Evolutionary conservation across 2,888 invertebrate species (phyloP).

Genomic region (Aphrophora alni): DNA sequence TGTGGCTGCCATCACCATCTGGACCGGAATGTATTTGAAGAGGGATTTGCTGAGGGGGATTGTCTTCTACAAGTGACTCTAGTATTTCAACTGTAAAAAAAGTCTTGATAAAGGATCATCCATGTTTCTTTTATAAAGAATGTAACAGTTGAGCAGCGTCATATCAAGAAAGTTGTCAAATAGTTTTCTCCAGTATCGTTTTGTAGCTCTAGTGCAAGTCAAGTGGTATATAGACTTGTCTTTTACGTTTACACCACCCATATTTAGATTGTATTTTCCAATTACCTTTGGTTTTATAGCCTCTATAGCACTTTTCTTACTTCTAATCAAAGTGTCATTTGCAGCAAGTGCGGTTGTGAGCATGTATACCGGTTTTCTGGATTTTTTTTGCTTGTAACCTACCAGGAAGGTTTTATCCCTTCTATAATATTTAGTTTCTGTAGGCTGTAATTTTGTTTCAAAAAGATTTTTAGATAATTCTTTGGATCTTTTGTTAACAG

Average conservation of each 20-base stretch:
- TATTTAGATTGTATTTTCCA: conserved; percentile 4
- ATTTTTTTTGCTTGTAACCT: conserved; percentile 29
- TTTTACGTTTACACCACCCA: not conserved
- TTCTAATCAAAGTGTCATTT: conserved; percentile 7
- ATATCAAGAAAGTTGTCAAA: too few species aligned
- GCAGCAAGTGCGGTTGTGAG: conserved; percentile 23
- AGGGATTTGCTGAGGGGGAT: too few species aligned
- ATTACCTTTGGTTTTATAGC: conserved; percentile 26
- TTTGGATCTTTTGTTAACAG: conserved; percentile 34
- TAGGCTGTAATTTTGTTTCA: not conserved
- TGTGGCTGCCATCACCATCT: too few species aligned
- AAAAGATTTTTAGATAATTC: conserved; percentile 26
- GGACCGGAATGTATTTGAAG: too few species aligned
- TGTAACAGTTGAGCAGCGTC: too few species aligned
- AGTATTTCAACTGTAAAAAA: too few species aligned
- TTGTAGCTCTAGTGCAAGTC: not conserved
- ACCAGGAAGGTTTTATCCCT: conserved; percentile 18
- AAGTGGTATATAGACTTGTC: not conserved
- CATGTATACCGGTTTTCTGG: conserved; percentile 24
- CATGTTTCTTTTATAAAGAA: too few species aligned
- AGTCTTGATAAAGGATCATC: too few species aligned
- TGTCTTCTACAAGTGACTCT: too few species aligned
- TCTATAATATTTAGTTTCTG: not conserved
- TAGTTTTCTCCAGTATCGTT: not conserved
- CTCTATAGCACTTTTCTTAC: conserved; percentile 26